Evolutionary conservation across 1,140 invertebrate species (phyloP), one percentile per base, ranked within the genome.

Genomic region (Ooceraea biroi): DNA sequence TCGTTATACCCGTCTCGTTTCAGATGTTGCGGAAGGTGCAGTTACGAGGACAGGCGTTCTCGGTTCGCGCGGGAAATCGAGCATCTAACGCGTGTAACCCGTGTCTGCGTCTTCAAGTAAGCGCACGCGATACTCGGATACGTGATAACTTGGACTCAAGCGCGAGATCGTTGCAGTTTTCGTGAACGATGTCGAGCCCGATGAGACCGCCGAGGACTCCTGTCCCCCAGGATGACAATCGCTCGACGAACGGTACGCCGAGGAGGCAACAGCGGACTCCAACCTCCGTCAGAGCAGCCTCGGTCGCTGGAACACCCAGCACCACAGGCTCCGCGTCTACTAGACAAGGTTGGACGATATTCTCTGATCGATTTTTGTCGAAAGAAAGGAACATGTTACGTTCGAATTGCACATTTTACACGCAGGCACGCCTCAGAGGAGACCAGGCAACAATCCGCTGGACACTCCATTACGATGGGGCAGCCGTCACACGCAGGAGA

Each of bases 391-490:
- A 76, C 57, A 17, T 41, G n/a, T 77, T 57, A 12, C 11, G 44
- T 55, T 72, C 68, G n/a, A 65, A 66, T 8, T 82, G 44, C 19
- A 10, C 30, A 0, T 25, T 19, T 25, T 36, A 36, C 36, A 12
- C 0, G 10, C 30, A 86, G 86, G 46, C 10, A 77, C 41, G 11
- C 58, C 50, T n/a, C 80, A 55, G 19, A 78, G 57, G 69, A 87
- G 87, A 74, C 25, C 57, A 14, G 83, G 66, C 7, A 90, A 88
- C 68, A 88, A 76, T 19, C 86, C 90, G 0, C 82, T 88, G 1
- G 92, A 93, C 14, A 94, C 94, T 36, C 94, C 93, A 7, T 86
- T 94, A 55, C 82, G 94, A 90, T 93, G 93, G 91, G 91, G 86
- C 52, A 90, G 76, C 55, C 88, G 82, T 63, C 80, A 71, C 19